Conservation (phyloP, 2,113 vertebrate species). For the Microtus oregoni region DNA sequence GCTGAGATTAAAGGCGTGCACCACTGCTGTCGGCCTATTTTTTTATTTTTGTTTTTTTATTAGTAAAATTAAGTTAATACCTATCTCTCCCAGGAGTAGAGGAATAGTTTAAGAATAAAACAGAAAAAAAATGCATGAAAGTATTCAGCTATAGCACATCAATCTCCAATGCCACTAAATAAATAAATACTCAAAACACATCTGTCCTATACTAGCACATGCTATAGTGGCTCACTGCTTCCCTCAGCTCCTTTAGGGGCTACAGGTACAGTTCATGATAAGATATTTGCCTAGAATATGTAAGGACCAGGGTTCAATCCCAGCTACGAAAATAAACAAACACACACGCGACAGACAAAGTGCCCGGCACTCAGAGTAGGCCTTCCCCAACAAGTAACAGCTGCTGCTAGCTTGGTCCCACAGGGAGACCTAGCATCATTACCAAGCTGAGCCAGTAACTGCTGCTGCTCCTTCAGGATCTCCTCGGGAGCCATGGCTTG, state of each 20-base stretch:
- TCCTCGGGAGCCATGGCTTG: constrained; percentile 90
- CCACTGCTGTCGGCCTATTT: background rate
- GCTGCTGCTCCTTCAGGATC: constrained; percentile 92
- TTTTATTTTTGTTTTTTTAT: background rate
- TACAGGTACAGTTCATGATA: background rate
- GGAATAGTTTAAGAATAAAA: constrained; percentile 25
- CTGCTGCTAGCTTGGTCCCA: background rate
- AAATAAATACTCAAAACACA: background rate
- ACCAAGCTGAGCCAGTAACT: constrained; percentile 93
- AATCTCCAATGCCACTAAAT: background rate
- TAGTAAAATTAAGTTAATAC: constrained; percentile 16
- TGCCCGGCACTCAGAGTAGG: background rate
- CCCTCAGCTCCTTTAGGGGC: background rate
- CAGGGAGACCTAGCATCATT: constrained; percentile 41
- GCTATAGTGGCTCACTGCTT: background rate
- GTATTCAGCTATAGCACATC: background rate
- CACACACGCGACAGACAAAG: background rate
- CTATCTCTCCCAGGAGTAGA: background rate
- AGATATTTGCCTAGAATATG: background rate
- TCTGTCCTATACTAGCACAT: background rate
- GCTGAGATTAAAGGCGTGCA: background rate
- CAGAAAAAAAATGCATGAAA: background rate
- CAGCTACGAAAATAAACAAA: background rate
- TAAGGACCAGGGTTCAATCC: background rate
- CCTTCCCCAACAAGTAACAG: background rate